Evolutionary conservation across 1,140 invertebrate species (phyloP), one percentile per base, ranked within the genome.

Genomic region (Scaptomyza graminum): DNA sequence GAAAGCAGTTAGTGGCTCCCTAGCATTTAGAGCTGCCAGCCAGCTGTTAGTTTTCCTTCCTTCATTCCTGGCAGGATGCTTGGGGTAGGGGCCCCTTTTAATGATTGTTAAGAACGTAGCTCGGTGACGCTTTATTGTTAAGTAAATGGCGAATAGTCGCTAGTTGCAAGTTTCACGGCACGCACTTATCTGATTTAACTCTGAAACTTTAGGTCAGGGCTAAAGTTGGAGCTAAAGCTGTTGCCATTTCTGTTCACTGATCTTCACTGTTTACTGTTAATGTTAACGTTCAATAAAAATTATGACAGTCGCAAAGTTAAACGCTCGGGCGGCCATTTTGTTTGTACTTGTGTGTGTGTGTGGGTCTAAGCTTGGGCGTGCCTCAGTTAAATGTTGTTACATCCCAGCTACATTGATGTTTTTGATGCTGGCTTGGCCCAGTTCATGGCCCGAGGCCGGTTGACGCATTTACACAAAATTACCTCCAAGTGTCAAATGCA

Each of bases 381-480:
- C 28, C 51, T 37, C 64, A 73, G 68, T 62, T 73, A 73, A 73
- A 69, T 50, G 51, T 44, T 31, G 41, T 41, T 41, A 37, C 37
- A 6, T 18, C n/a, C 18, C 0, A 22, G 18, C 18, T 22, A 22
- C 18, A 28, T 8, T 25, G n/a, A 13, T 59, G 37, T n/a, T 37
- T 4, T 9, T 13, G 9, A 12, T 44, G 44, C 15, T 37, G 11
- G n/a, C 52, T n/a, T 15, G 15, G 8, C 16, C 6, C 34, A 37
- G 31, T 49, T 47, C 56, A 49, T 70, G 74, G 69, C 76, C 82
- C 60, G 66, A 31, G 66, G 77, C 70, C 82, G 77, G 66, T 87
- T 87, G 82, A 81, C 81, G 81, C 82, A 85, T 85, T 85, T 85
- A 81, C 82, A 85, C 83, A 79, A 88, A 87, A 87, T 87, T 82